Base-by-base conservation (phyloP, 2,113 vertebrate species). In the Callionymus lyra region DNA sequence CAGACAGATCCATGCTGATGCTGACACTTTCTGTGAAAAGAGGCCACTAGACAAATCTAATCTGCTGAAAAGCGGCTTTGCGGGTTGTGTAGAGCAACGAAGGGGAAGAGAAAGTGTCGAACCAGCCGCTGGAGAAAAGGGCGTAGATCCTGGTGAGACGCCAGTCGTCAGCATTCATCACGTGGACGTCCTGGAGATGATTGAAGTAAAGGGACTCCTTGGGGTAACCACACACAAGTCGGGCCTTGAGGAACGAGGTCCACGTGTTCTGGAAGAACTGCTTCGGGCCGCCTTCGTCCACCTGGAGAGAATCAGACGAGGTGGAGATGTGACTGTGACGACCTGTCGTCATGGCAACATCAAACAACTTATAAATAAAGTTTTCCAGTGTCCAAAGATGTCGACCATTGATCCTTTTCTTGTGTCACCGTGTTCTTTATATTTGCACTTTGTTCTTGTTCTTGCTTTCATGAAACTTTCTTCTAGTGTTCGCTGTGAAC, bases 81-180 rank as follows among this genome's bases (percentile, higher is more conserved):
- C 16, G 8, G 27, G 21, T 4, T 8, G 8, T 8, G 8, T 4
- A 27, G 21, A 17, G 16, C 50, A 16, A 38, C 52, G n/a, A 16
- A 46, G 40, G 35, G 38, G 19, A 67, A 66, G 17, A 1, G 2
- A 16, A 45, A 37, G 1, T 31, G 41, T 13, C 89, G 83, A 54
- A 94, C 93, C 93, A 97, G 67, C 86, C 88, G 71, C 93, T 95
- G 9, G 86, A 87, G 73, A 97, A 97, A 14, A 96, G 82, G 0
- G 87, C 92, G 0, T 92, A 96, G 47, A 92, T 76, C 17, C 61
- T 79, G 0, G 87, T 89, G 13, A 74, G 47, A 1, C 12, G 77
- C 92, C 92, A 97, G 59, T 87, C 33, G 0, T 72, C 65, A 0
- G 81, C 81, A 0, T 84, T 82, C 8, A 89, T 68, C 0, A 96